phyloP scores from a whole-genome alignment of 2,113 vertebrate species.

The Cepphus grylle region DNA sequence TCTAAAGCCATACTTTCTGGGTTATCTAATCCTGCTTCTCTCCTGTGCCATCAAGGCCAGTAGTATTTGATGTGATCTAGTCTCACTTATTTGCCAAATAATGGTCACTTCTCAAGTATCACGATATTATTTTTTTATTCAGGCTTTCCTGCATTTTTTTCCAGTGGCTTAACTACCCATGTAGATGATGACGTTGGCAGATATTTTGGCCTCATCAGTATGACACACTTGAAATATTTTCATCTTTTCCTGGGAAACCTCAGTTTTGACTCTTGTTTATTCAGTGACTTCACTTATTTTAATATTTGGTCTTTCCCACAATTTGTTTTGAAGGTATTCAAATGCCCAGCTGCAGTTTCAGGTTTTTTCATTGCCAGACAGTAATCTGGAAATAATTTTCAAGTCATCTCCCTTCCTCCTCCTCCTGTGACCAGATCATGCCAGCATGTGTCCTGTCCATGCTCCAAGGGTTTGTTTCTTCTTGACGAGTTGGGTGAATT shows the following conservation, averaged over 20 bases:
- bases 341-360: not conserved
- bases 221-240: not conserved
- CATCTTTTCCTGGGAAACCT: not conserved
- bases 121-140: not conserved
- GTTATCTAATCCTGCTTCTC: not conserved
- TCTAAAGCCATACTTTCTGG: not conserved
- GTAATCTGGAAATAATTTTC: slow-evolving; percentile 10
- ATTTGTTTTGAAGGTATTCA: not conserved
- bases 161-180: not conserved
- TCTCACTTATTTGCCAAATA: not conserved
- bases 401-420: not conserved
- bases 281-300: not conserved
- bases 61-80: not conserved
- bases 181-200: not conserved
- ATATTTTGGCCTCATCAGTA: not conserved
- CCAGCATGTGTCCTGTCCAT: not conserved
- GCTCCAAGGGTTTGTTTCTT: not conserved
- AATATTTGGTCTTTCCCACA: not conserved
- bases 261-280: not conserved
- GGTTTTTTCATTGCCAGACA: not conserved
- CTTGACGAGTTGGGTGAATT: not conserved
- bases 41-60: not conserved
- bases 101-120: not conserved
- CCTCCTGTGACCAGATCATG: not conserved
- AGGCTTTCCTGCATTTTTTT: not conserved